Conservation (phyloP, 2,113 vertebrate species). For the Mixornis gularis region DNA sequence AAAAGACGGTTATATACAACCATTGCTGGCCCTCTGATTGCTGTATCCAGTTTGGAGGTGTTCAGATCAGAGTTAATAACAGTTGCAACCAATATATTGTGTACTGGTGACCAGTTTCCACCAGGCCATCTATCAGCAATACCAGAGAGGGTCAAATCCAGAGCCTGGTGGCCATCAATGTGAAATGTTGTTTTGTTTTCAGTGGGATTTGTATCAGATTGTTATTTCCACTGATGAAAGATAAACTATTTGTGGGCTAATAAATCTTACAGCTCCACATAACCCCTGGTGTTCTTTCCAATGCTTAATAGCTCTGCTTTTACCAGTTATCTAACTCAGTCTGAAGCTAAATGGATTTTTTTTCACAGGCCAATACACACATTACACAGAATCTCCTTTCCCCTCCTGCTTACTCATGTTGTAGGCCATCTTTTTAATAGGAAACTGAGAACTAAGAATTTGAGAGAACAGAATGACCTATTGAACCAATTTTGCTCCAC, state of each 20-base stretch:
- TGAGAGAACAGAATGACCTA: slow-evolving; percentile 17
- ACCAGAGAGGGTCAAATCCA: background rate
- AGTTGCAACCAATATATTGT: background rate
- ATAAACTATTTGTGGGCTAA: background rate
- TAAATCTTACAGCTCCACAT: background rate
- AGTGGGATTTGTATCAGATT: background rate
- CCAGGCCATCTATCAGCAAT: background rate
- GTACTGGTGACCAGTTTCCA: background rate
- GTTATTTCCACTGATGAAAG: background rate
- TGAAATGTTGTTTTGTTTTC: background rate
- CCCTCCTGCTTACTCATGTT: background rate
- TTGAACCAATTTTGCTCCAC: slow-evolving; percentile 13
- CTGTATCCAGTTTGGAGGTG: background rate
- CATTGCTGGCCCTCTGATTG: background rate
- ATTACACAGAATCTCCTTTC: background rate
- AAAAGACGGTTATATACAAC: background rate
- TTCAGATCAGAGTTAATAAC: background rate
- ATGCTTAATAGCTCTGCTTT: background rate
- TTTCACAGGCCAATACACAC: background rate
- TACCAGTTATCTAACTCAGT: background rate
- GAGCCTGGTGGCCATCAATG: background rate
- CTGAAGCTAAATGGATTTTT: background rate
- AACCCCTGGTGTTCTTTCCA: background rate
- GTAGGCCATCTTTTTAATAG: background rate
- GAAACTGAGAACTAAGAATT: background rate